Conservation (phyloP, 2,113 vertebrate genomes). For the Hyla sarda region DNA sequence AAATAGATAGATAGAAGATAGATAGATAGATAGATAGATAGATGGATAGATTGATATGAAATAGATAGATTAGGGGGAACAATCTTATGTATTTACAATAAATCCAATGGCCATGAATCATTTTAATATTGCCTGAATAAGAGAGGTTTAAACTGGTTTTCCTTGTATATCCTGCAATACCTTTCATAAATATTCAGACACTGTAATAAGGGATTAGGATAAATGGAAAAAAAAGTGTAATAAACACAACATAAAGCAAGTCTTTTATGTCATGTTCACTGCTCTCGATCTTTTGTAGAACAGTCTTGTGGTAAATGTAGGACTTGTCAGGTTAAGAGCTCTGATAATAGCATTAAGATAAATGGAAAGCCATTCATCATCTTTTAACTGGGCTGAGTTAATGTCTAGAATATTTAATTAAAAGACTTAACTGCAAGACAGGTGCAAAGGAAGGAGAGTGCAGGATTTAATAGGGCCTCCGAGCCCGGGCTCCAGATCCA, state of each 20-base stretch:
- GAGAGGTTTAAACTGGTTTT: neutral
- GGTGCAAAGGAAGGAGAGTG: conserved; percentile 52
- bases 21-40: neutral
- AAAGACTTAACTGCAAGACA: conserved; percentile 55
- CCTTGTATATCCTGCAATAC: neutral
- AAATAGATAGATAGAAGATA: neutral
- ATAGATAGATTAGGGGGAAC: neutral
- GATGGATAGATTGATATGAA: neutral
- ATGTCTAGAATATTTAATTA: conserved; percentile 61
- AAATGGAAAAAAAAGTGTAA: conserved; percentile 23
- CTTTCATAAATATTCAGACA: conserved; percentile 41
- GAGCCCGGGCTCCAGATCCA: conserved; percentile 5
- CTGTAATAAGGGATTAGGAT: conserved; percentile 15
- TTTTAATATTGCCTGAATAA: neutral
- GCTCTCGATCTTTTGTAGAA: conserved; percentile 49
- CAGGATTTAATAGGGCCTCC: conserved; percentile 50
- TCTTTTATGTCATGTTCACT: conserved; percentile 38
- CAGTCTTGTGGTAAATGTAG: conserved; percentile 52
- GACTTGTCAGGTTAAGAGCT: conserved; percentile 59
- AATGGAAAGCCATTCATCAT: conserved; percentile 60
- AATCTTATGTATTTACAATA: neutral
- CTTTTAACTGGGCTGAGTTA: conserved; percentile 58
- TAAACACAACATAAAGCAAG: conserved; percentile 33
- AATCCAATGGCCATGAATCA: neutral
- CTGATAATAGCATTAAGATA: conserved; percentile 59